These are phyloP conservation scores for Xenopus laevis DNA, from an alignment of 2,113 vertebrate species.

Conservation along the genomic window DNA sequence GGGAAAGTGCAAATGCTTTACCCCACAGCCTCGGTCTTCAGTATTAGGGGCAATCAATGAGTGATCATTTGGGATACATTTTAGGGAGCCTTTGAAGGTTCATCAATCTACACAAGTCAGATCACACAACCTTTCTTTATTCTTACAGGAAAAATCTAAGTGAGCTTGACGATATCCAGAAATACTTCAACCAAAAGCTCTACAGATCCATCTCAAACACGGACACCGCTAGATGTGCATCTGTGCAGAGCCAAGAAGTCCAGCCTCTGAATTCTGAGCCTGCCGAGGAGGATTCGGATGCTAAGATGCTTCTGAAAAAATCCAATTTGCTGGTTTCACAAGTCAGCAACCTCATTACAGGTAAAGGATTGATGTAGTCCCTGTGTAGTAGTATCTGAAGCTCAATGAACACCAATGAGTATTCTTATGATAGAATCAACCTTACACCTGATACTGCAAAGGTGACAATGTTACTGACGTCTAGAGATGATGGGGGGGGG, in stretches of 20 bases:
- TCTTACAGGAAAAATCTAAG: conserved; percentile 78
- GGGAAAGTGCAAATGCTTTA: no score
- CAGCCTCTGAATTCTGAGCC: background rate
- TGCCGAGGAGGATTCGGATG: conserved; percentile 24
- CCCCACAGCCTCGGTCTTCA: no score
- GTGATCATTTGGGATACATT: no score
- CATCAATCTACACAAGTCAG: no score
- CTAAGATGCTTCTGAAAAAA: conserved; percentile 60
- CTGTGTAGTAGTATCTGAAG: no score
- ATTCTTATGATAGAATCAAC: no score
- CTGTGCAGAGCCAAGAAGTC: conserved; percentile 28
- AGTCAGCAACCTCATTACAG: conserved; percentile 74
- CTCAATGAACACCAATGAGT: background rate
- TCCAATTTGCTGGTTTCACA: conserved; percentile 75
- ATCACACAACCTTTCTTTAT: no score
- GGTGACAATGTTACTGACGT: no score
- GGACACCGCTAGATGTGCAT: conserved; percentile 18
- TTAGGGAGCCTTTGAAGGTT: no score
- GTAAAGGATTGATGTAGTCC: conserved; percentile 58
- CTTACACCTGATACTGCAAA: no score
- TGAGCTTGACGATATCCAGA: conserved; percentile 90
- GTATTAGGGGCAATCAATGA: no score
- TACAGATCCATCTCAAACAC: conserved; percentile 62
- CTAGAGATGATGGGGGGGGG: no score
- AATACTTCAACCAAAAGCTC: conserved; percentile 85